These are phyloP conservation scores for Ennomos erosarius DNA, from an alignment of 2,888 invertebrate genomes.

Conservation along the genomic window DNA sequence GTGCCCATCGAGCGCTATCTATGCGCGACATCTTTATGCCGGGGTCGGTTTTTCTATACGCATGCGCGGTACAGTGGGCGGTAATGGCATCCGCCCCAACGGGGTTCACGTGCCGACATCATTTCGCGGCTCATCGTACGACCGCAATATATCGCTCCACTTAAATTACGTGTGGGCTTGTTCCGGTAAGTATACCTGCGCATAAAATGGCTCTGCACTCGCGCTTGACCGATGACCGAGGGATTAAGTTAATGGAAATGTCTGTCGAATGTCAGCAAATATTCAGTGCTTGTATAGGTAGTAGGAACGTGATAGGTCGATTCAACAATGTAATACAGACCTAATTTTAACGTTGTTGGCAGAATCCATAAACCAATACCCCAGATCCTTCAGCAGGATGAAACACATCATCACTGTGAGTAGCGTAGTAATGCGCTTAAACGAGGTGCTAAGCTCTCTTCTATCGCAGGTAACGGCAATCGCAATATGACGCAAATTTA, in stretches of 20 bases:
- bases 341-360: constrained; percentile 46
- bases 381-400: constrained; percentile 44
- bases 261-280: constrained; percentile 10
- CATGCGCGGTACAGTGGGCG: constrained; percentile 79
- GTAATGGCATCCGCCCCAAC: constrained; percentile 81
- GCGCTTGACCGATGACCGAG: constrained; percentile 42
- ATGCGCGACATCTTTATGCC: constrained; percentile 74
- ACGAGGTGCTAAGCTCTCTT: constrained; percentile 60
- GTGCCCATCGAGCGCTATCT: constrained; percentile 76
- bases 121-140: constrained; percentile 81
- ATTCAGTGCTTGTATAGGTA: constrained; percentile 10
- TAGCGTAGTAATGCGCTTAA: constrained; percentile 58
- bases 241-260: constrained; percentile 19
- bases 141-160: constrained; percentile 82
- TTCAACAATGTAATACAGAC: constrained; percentile 38
- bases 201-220: constrained; percentile 58
- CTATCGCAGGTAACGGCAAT: constrained; percentile 65
- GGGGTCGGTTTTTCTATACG: constrained; percentile 76
- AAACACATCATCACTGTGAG: constrained; percentile 55
- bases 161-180: constrained; percentile 78
- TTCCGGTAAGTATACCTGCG: constrained; percentile 72
- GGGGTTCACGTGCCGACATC: constrained; percentile 80
- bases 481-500: constrained; percentile 58
- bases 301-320: constrained; percentile 34
- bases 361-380: constrained; percentile 54